A percentile compares a stretch with the other conserved stretches of the same genome.
These are phyloP conservation scores for Ceratotherium simum DNA, from an alignment of 2,113 vertebrate species.

Conservation along the genomic window DNA sequence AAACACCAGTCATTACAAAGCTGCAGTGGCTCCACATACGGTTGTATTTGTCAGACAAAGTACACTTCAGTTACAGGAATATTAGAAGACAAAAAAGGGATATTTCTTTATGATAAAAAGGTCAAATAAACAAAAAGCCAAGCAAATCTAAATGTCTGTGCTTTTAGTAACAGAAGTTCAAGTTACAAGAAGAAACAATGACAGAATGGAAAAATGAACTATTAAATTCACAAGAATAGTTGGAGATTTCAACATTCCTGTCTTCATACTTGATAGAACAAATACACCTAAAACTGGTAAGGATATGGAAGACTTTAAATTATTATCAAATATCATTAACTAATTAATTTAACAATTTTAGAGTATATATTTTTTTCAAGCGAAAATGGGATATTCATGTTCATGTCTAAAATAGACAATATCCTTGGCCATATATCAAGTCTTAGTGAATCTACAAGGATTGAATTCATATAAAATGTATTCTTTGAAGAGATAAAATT, in stretches of 20 bases:
- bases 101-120: not conserved
- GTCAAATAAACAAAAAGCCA: not conserved
- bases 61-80: not conserved
- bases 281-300: not conserved
- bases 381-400: not conserved
- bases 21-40: not conserved
- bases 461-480: not conserved
- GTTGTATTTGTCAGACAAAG: not conserved
- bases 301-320: not conserved
- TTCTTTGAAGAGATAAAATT: not conserved
- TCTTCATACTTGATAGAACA: not conserved
- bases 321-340: not conserved
- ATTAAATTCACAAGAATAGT: not conserved
- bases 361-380: not conserved
- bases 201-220: not conserved
- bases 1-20: not conserved
- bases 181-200: not conserved
- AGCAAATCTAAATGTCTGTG: not conserved
- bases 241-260: not conserved
- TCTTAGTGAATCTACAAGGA: not conserved
- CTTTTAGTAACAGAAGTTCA: not conserved
- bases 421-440: not conserved
- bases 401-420: not conserved
- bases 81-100: not conserved
- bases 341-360: not conserved